Conservation (phyloP, 2,797 vertebrate species). For the Mallotus villosus region DNA sequence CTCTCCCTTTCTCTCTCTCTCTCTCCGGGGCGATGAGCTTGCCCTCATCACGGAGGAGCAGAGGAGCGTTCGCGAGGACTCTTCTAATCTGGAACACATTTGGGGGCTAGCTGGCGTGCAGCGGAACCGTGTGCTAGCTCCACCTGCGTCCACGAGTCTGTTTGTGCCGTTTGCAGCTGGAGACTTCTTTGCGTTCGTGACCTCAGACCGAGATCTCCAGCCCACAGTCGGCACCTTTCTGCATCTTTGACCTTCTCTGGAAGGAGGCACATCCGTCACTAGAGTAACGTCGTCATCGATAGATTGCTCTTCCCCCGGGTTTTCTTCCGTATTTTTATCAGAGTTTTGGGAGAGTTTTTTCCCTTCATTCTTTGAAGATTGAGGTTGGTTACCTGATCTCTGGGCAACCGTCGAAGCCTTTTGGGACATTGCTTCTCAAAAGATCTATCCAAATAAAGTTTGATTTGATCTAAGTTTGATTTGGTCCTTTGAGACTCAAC, state of each 20-base stretch:
- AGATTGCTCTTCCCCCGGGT: too few relatives aligned
- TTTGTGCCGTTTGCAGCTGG: slow-evolving; percentile 26
- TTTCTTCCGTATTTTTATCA: too few relatives aligned
- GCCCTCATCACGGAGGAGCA: background rate
- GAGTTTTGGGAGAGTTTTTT: too few relatives aligned
- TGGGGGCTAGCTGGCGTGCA: slow-evolving; percentile 5
- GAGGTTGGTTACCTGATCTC: too few relatives aligned
- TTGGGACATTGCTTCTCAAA: too few relatives aligned
- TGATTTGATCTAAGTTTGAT: background rate
- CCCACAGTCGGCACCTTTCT: too few relatives aligned
- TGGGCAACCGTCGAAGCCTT: too few relatives aligned
- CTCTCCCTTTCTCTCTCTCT: slow-evolving; percentile 20
- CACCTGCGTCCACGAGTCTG: slow-evolving; percentile 4
- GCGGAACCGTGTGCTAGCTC: background rate
- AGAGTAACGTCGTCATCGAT: too few relatives aligned
- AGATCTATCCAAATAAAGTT: slow-evolving; percentile 27
- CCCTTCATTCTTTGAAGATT: too few relatives aligned
- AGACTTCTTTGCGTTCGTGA: slow-evolving; percentile 35
- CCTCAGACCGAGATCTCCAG: slow-evolving; percentile 16
- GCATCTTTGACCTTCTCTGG: too few relatives aligned
- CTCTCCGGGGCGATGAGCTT: background rate
- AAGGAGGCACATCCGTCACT: too few relatives aligned
- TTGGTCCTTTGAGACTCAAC: slow-evolving; percentile 12
- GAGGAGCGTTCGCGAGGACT: background rate
- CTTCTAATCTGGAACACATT: slow-evolving; percentile 27